Percentiles rank a stretch among this genome's conserved stretches.
These are phyloP conservation scores for Benitochromis conjunctus DNA, from an alignment of 2,113 vertebrate genomes.

Conservation along the genomic window DNA sequence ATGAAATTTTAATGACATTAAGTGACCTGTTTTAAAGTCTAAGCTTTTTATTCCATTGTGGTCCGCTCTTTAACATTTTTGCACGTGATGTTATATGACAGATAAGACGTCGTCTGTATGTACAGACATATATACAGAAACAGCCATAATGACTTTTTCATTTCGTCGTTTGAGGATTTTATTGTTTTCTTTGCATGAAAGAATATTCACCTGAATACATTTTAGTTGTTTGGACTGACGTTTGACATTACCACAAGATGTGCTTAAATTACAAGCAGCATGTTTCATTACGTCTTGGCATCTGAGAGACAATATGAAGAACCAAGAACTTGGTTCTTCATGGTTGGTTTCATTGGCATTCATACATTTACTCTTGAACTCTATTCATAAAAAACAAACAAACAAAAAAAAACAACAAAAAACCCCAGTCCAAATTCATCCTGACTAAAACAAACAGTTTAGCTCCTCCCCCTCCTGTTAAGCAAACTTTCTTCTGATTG, in stretches of 20 bases:
- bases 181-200: not conserved
- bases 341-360: not conserved
- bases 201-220: not conserved
- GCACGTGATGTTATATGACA: not conserved
- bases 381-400: too few relatives aligned
- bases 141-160: not conserved
- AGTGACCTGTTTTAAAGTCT: not conserved
- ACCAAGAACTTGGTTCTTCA: not conserved
- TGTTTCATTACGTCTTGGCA: not conserved
- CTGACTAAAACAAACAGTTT: accelerated
- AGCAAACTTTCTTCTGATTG: not conserved
- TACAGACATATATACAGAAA: not conserved
- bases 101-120: too few relatives aligned
- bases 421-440: too few relatives aligned
- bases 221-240: not conserved
- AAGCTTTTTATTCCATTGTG: not conserved
- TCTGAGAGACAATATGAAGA: not conserved
- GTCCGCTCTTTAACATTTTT: not conserved
- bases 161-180: not conserved
- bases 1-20: too few relatives aligned
- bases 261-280: not conserved
- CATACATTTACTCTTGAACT: not conserved
- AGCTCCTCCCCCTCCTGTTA: not conserved
- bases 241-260: not conserved
- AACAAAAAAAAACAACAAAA: too few relatives aligned